These are phyloP conservation scores for Ormyrus rosae DNA, from an alignment of 2,888 invertebrate species.

Conservation along the genomic window DNA sequence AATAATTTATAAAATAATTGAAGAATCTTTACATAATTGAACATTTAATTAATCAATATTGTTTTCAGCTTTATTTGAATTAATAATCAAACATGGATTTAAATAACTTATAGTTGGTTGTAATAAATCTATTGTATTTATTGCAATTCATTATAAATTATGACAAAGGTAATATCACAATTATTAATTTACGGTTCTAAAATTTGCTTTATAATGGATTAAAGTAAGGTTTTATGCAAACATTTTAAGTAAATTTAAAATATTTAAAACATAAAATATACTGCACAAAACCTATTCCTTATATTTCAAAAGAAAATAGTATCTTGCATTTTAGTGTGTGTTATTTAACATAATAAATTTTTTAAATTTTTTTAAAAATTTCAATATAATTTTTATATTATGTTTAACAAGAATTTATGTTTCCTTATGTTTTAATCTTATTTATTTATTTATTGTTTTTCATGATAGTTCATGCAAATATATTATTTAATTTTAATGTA, in stretches of 20 bases:
- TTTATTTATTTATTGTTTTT: slow-evolving; percentile 11
- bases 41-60: slow-evolving; percentile 43
- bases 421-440: not conserved
- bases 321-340: no score
- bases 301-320: no score
- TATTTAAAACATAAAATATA: no score
- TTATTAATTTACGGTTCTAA: no score
- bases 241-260: no score
- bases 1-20: slow-evolving; percentile 8
- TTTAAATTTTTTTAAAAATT: not conserved
- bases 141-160: slow-evolving; percentile 7
- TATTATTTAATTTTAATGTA: not conserved
- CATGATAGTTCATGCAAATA: not conserved
- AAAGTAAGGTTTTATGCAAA: no score
- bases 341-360: not conserved
- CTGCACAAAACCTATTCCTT: no score
- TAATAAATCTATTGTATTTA: slow-evolving; percentile 3
- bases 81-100: slow-evolving; percentile 21
- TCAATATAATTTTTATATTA: not conserved
- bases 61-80: slow-evolving; percentile 51
- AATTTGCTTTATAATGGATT: no score
- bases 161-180: slow-evolving; percentile 4
- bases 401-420: no score
- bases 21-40: not conserved
- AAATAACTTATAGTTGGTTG: slow-evolving; percentile 22